phyloP scores from a whole-genome alignment of 2,797 vertebrate genomes.

The Hafferia zeledoni region DNA sequence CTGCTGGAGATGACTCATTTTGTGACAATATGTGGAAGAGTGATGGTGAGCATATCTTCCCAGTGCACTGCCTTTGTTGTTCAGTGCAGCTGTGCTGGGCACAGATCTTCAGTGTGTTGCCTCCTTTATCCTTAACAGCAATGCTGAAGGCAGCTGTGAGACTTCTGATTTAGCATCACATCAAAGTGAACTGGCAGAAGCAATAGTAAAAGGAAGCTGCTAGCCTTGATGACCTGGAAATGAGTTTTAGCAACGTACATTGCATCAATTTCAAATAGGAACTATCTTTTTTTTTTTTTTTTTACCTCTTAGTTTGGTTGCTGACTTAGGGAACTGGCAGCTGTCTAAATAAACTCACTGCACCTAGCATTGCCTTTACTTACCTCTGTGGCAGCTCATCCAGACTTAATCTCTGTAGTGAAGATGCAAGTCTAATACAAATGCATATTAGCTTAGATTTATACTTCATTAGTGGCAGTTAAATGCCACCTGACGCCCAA shows the following conservation, averaged over 20 bases:
- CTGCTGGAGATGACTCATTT: not conserved
- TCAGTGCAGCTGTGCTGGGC: not conserved
- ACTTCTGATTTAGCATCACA: not conserved
- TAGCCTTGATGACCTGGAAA: not conserved
- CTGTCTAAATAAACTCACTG: not conserved
- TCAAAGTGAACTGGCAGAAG: not conserved
- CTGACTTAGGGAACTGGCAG: not conserved
- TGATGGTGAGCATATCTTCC: not conserved
- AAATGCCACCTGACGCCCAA: too few species aligned
- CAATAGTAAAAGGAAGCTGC: not conserved
- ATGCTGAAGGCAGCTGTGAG: rapidly evolving
- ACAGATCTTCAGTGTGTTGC: not conserved
- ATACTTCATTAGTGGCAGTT: not conserved
- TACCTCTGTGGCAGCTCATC: not conserved
- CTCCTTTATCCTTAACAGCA: not conserved
- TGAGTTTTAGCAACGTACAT: not conserved
- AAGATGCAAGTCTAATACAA: not conserved
- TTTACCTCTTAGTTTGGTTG: not conserved
- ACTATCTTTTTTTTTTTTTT: not conserved
- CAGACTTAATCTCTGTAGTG: not conserved
- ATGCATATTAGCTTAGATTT: not conserved
- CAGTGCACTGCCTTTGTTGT: not conserved
- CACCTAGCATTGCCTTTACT: not conserved
- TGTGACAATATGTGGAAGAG: not conserved
- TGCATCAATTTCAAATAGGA: not conserved